These are phyloP conservation scores for Capreolus pygargus DNA, from an alignment of 2,113 vertebrate genomes.

Conservation along the genomic window DNA sequence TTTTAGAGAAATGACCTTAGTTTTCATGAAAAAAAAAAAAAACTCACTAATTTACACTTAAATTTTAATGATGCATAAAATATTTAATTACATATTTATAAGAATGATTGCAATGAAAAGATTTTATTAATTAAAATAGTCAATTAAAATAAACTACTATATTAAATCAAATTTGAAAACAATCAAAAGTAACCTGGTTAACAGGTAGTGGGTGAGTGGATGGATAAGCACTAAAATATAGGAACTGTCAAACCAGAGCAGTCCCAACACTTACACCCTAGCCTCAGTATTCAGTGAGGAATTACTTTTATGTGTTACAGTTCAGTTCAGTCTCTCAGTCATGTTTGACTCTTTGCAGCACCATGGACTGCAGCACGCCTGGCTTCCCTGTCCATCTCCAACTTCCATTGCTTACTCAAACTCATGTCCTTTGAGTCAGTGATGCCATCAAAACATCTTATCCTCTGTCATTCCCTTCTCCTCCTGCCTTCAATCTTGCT, in stretches of 20 bases:
- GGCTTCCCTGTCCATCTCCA: neutral
- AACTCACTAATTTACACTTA: neutral
- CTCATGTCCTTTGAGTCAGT: neutral
- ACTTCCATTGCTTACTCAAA: neutral
- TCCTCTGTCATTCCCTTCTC: neutral
- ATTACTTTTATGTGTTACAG: neutral
- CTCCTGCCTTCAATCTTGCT: neutral
- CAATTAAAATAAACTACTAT: neutral
- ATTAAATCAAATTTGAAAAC: neutral
- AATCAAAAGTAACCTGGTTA: neutral
- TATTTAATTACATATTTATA: neutral
- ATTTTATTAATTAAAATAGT: neutral
- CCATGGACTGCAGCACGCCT: neutral
- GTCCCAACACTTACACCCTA: no score
- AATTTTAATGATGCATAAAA: neutral
- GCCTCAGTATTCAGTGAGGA: rapidly evolving
- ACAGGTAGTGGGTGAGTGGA: neutral
- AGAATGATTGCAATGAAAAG: neutral
- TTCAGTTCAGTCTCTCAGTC: neutral
- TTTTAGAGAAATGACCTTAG: neutral
- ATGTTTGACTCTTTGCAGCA: neutral
- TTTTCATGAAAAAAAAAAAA: neutral
- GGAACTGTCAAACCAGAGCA: rapidly evolving
- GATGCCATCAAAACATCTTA: neutral
- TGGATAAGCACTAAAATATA: rapidly evolving